A percentile compares a stretch with the other conserved stretches of the same genome.
Evolutionary conservation across 2,888 invertebrate species (phyloP).

Genomic region (Himalopsyche anomala): DNA sequence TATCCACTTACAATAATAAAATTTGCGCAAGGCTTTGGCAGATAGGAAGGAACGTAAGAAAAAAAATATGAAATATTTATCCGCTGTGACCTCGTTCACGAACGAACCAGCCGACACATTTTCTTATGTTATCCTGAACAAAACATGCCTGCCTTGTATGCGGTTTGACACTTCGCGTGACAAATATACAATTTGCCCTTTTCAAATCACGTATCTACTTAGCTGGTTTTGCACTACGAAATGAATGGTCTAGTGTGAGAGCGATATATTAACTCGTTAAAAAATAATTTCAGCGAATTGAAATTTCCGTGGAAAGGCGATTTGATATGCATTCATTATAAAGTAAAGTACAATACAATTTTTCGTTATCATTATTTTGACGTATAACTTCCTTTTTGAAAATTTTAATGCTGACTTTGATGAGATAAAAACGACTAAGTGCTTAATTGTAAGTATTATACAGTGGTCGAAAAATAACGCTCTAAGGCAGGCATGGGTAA

Average conservation of each 20-base stretch:
- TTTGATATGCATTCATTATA: too few species aligned
- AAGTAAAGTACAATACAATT: too few species aligned
- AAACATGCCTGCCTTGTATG: neutral
- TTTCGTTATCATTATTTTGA: too few species aligned
- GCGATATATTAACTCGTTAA: conserved; percentile 9
- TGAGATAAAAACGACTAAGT: too few species aligned
- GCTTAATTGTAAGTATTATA: too few species aligned
- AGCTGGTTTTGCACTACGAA: neutral
- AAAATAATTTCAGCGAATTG: neutral
- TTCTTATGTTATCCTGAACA: conserved; percentile 32
- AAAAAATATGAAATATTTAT: conserved; percentile 15
- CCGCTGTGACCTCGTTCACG: conserved; percentile 1
- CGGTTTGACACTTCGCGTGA: conserved; percentile 33
- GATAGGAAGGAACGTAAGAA: neutral
- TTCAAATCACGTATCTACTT: neutral
- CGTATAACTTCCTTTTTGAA: too few species aligned
- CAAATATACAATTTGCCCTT: conserved; percentile 17
- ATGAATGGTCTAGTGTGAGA: neutral
- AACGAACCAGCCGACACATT: neutral
- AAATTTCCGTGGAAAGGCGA: neutral
- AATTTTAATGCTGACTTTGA: too few species aligned
- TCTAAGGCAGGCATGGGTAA: too few species aligned
- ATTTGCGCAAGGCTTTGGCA: too few species aligned
- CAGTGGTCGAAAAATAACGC: too few species aligned
- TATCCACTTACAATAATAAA: too few species aligned